phyloP scores from a whole-genome alignment of 2,797 vertebrate genomes.

The Girardinus metallicus region DNA sequence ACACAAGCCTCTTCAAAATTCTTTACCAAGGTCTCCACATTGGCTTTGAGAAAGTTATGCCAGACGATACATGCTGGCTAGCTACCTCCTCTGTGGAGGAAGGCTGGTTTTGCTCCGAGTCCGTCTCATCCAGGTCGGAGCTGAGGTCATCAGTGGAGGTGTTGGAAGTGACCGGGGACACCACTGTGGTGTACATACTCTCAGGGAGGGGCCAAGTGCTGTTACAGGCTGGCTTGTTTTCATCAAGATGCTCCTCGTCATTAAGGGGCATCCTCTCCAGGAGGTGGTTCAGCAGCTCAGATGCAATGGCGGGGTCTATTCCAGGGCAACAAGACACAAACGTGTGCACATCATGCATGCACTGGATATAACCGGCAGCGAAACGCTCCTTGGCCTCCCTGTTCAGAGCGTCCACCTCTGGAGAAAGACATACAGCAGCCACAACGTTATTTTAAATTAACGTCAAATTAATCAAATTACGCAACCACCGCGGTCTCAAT shows the following conservation, averaged over 20 bases:
- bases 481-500: not conserved
- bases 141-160: constrained; percentile 76
- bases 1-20: not conserved
- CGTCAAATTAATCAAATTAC: no score
- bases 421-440: not conserved
- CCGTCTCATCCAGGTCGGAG: constrained; percentile 79
- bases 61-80: constrained; percentile 60
- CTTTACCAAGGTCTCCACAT: constrained; percentile 95
- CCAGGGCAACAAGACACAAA: constrained; percentile 93
- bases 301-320: constrained; percentile 88
- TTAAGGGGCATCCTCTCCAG: constrained; percentile 93
- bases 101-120: constrained; percentile 74
- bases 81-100: constrained; percentile 76
- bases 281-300: constrained; percentile 93
- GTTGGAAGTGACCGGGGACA: constrained; percentile 67
- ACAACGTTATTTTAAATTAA: not conserved
- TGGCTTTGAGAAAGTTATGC: constrained; percentile 68
- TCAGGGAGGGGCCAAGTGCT: constrained; percentile 64
- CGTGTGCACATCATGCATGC: constrained; percentile 97
- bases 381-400: constrained; percentile 92
- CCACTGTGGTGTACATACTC: constrained; percentile 44
- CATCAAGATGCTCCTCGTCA: constrained; percentile 77
- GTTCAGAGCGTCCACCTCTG: constrained; percentile 85
- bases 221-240: constrained; percentile 49
- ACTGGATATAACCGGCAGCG: constrained; percentile 96